Evolutionary conservation across 2,888 invertebrate genomes (phyloP), one percentile per base, ranked within the genome.

Genomic region (Timema cristinae): DNA sequence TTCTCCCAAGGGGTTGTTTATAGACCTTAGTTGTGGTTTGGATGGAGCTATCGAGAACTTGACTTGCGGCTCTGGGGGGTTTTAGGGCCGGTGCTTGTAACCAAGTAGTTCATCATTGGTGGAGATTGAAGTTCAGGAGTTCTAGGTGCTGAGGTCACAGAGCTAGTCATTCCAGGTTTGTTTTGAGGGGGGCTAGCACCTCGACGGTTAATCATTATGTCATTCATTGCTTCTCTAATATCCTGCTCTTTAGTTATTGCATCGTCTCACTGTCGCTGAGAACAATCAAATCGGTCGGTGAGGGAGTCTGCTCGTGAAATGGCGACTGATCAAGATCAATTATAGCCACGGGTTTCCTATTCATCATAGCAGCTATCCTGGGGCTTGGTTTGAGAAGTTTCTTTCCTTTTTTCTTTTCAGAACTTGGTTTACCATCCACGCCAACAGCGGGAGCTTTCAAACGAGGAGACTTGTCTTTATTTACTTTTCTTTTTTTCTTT

Each of bases 281-380:
- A 69, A 94, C 89, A 79, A 95, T 94, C 0, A 94, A 87, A 81
- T 92, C 91, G 75, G 89, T 86, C 0, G 93, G 93, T 69, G 92
- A 91, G 9, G 92, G 92, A 13, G 90, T 90, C 73, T 93, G 86
- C 80, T 93, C 93, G 79, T 91, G 89, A 84, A 93, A 93, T 8
- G 94, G 94, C 72, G 93, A 93, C 76, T 91, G 88, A 79, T 93
- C 93, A 76, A 94, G 84, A 83, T 94, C 94, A 77, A 94, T 94
- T 72, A 94, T 92, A 32, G 93, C 94, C 9, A 93, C 90, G 2
- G 94, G 93, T 80, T 91, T 92, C 71, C 88, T 86, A 71, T 86
- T 86, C 66, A 78, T 76, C 16, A 79, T 74, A 9, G 84, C 84
- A 7, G 85, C 83, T 72, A 75, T 71, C 67, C 76, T 74, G 71